A percentile compares a stretch with the other conserved stretches of the same genome.
Evolutionary conservation across 2,113 vertebrate genomes (phyloP).

Genomic region (Eira barbara): DNA sequence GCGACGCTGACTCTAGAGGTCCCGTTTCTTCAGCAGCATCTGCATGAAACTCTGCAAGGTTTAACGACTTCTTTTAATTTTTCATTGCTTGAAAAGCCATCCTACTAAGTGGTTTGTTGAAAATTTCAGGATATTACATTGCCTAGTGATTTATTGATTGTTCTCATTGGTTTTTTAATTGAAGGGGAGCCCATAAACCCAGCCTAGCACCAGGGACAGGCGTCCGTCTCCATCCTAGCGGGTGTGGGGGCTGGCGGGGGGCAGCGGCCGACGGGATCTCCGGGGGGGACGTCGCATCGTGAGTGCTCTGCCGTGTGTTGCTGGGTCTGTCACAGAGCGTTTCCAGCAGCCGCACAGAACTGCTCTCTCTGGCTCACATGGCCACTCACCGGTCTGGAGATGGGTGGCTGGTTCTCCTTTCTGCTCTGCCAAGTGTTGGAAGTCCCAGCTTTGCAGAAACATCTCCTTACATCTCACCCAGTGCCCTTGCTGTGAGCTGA

Average conservation of each 20-base stretch:
- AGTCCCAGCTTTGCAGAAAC: not conserved
- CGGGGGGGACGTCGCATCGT: not conserved
- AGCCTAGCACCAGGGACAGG: not conserved
- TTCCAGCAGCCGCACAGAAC: not conserved
- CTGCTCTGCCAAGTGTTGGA: not conserved
- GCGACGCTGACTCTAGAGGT: not conserved
- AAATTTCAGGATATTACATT: not conserved
- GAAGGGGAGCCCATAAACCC: not conserved
- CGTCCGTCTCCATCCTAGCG: not conserved
- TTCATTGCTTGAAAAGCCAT: not conserved
- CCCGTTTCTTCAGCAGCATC: not conserved
- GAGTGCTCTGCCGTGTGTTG: too few species aligned
- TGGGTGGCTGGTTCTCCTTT: not conserved
- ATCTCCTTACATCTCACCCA: not conserved
- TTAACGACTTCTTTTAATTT: not conserved
- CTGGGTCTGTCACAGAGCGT: not conserved
- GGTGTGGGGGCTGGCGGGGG: not conserved
- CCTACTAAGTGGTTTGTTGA: not conserved
- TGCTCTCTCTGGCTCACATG: not conserved
- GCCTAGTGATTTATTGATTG: not conserved
- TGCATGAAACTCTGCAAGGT: not conserved
- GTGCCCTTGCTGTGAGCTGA: not conserved
- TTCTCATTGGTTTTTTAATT: not conserved
- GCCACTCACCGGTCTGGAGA: too few species aligned
- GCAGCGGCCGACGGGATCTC: not conserved